Evolutionary conservation across 2,888 invertebrate species (phyloP).

Genomic region (Aleiodes testaceus): DNA sequence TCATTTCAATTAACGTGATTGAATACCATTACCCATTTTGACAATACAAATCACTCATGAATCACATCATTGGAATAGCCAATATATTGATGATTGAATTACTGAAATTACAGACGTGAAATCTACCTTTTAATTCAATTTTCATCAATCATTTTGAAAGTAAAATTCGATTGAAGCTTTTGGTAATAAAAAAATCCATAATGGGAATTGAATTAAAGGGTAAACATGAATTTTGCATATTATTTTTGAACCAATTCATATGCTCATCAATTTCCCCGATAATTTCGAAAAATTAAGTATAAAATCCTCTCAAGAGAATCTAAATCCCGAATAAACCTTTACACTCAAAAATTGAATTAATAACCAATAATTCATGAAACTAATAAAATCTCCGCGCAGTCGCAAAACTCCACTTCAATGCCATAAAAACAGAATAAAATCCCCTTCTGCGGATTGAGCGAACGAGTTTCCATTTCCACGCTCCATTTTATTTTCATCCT

Average conservation of each 20-base stretch:
- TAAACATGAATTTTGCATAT: background rate
- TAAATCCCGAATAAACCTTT: too few species aligned
- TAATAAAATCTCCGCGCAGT: too few species aligned
- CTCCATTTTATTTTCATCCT: constrained; percentile 55
- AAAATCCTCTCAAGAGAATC: too few species aligned
- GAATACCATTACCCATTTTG: constrained; percentile 22
- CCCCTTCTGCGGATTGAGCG: constrained; percentile 13
- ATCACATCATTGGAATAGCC: background rate
- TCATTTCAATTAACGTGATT: constrained; percentile 14
- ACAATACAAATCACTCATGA: constrained; percentile 6
- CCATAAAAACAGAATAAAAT: too few species aligned
- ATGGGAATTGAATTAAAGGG: background rate
- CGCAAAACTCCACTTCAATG: too few species aligned
- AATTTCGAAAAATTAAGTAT: too few species aligned
- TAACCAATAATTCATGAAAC: too few species aligned
- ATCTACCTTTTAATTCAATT: constrained; percentile 23
- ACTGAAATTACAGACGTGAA: constrained; percentile 28
- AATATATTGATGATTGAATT: constrained; percentile 18
- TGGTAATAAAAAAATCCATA: background rate
- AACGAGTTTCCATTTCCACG: constrained; percentile 52
- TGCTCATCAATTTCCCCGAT: too few species aligned
- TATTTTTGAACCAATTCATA: too few species aligned
- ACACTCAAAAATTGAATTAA: too few species aligned
- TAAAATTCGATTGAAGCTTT: background rate
- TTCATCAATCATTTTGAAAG: constrained; percentile 24